Evolutionary conservation across 2,888 invertebrate genomes (phyloP).

Genomic region (Eupithecia subfuscata): DNA sequence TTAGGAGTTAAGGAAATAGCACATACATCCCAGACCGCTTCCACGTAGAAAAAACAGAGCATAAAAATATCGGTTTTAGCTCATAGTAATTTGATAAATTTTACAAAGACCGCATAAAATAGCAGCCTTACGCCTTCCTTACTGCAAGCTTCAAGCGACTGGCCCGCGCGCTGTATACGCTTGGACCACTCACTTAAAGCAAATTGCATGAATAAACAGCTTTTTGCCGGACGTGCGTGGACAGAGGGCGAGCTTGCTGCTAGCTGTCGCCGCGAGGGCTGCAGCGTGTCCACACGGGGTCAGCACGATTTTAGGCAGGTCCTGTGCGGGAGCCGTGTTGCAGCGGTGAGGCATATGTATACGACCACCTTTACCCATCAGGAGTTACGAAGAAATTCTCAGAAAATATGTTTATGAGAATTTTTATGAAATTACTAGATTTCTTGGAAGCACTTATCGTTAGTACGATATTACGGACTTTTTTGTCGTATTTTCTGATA

Average conservation of each 20-base stretch:
- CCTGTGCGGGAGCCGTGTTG: too few relatives aligned
- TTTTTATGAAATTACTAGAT: neutral
- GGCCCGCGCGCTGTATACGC: too few relatives aligned
- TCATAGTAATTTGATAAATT: neutral
- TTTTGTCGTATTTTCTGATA: too few relatives aligned
- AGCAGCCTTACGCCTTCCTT: too few relatives aligned
- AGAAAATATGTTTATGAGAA: neutral
- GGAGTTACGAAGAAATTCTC: neutral
- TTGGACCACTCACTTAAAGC: too few relatives aligned
- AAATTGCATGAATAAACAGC: too few relatives aligned
- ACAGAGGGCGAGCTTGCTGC: too few relatives aligned
- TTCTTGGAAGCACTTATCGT: neutral
- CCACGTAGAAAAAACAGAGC: neutral
- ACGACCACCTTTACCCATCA: neutral
- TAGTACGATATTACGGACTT: neutral
- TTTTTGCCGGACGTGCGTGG: too few relatives aligned
- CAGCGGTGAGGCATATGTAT: neutral
- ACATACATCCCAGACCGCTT: neutral
- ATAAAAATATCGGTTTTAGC: neutral
- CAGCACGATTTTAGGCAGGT: too few relatives aligned
- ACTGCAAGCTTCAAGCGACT: too few relatives aligned
- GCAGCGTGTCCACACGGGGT: too few relatives aligned
- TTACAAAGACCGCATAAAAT: neutral
- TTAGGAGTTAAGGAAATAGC: neutral
- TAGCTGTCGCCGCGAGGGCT: too few relatives aligned